Evolutionary conservation across 2,797 vertebrate genomes (phyloP).

Genomic region (Babyrousa celebensis): DNA sequence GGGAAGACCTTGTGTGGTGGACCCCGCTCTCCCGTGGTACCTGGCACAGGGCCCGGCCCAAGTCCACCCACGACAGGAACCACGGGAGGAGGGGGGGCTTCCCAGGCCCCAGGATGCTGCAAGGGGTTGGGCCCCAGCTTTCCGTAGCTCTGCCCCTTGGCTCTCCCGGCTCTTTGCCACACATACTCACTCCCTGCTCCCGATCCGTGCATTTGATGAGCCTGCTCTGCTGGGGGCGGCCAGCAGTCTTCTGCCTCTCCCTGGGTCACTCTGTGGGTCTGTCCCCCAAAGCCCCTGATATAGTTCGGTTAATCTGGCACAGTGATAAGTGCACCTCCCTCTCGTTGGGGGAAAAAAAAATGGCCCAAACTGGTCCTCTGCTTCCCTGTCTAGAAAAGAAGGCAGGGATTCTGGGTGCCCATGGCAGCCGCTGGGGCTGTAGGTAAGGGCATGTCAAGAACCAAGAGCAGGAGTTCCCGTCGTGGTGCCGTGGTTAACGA

Average conservation of each 20-base stretch:
- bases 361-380: neutral
- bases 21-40: fast-evolving
- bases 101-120: neutral
- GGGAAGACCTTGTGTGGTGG: neutral
- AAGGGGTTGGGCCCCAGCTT: neutral
- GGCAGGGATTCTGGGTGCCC: neutral
- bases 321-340: neutral
- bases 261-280: neutral
- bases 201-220: neutral
- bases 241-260: neutral
- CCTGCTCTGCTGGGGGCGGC: neutral
- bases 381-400: neutral
- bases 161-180: neutral
- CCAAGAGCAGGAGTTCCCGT: neutral
- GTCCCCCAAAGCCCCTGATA: neutral
- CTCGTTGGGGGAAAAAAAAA: neutral
- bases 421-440: fast-evolving
- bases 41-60: neutral
- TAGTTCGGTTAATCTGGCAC: neutral
- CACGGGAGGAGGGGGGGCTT: fast-evolving
- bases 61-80: neutral
- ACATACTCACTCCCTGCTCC: neutral
- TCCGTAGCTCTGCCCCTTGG: neutral
- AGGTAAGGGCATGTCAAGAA: fast-evolving
- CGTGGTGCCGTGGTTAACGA: no score